These are phyloP conservation scores for Chorisops tibialis DNA, from an alignment of 2,888 invertebrate genomes.

Conservation along the genomic window DNA sequence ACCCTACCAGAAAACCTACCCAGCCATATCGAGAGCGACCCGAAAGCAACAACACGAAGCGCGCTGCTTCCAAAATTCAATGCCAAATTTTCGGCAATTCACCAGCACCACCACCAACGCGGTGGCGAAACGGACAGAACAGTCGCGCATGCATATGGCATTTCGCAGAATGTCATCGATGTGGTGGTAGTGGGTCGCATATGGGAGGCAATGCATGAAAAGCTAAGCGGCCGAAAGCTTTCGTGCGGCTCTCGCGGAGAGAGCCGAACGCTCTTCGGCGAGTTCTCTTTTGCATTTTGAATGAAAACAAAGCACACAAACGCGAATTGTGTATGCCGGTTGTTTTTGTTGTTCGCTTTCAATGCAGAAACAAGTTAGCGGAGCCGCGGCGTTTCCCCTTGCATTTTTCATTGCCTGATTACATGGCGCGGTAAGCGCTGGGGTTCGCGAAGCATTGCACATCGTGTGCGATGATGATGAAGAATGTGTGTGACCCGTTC, in stretches of 20 bases:
- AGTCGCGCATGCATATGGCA: slow-evolving; percentile 20
- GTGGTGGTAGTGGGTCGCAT: slow-evolving; percentile 9
- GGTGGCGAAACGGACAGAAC: background rate
- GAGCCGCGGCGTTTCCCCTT: slow-evolving; percentile 17
- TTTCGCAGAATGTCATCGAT: background rate
- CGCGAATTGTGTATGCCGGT: slow-evolving; percentile 7
- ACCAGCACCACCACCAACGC: slow-evolving; percentile 3
- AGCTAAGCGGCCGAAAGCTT: background rate
- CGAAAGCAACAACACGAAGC: background rate
- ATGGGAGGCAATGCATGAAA: slow-evolving; percentile 6
- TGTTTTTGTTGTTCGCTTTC: slow-evolving; percentile 6
- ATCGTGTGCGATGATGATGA: background rate
- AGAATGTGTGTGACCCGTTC: background rate
- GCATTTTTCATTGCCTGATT: background rate
- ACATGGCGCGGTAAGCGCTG: background rate
- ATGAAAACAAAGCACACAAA: slow-evolving; percentile 18
- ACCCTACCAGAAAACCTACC: slow-evolving; percentile 13
- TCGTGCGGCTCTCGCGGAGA: background rate
- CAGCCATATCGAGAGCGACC: background rate
- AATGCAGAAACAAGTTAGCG: slow-evolving; percentile 15
- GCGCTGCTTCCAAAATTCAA: slow-evolving; percentile 30
- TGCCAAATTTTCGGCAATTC: slow-evolving; percentile 33
- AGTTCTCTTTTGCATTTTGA: background rate
- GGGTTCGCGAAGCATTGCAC: background rate
- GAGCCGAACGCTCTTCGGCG: background rate